These are phyloP conservation scores for Yponomeuta sedellus DNA, from an alignment of 2,888 invertebrate genomes.

Conservation along the genomic window DNA sequence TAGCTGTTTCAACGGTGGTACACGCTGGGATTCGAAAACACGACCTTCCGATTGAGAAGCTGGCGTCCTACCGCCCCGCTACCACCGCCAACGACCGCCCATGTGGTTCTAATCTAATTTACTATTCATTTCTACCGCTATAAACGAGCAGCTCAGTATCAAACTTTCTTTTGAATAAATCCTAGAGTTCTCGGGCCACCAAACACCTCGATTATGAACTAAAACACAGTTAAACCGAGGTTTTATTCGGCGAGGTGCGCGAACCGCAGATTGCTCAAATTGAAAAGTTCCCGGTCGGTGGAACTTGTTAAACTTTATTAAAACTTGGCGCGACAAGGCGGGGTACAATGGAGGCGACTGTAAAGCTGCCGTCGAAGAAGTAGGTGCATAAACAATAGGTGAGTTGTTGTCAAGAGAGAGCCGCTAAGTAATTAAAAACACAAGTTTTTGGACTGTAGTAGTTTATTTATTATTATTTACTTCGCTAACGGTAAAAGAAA, in stretches of 20 bases:
- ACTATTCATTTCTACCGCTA: too few species aligned
- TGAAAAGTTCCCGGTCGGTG: conserved; percentile 28
- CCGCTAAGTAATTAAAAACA: neutral
- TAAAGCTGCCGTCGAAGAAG: neutral
- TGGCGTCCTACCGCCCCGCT: too few species aligned
- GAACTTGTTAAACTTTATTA: conserved; percentile 31
- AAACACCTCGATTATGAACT: conserved; percentile 11
- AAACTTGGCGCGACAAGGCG: conserved; percentile 27
- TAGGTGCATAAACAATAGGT: conserved; percentile 1
- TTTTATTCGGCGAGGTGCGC: conserved; percentile 4
- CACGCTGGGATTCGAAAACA: too few species aligned
- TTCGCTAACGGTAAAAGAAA: too few species aligned
- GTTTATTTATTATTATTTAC: too few species aligned
- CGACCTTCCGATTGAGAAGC: too few species aligned
- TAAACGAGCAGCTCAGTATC: too few species aligned
- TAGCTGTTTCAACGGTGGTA: too few species aligned
- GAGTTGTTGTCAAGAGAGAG: neutral
- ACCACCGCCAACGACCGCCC: too few species aligned
- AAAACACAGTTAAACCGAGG: conserved; percentile 6
- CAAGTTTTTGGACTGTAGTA: too few species aligned
- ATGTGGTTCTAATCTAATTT: too few species aligned
- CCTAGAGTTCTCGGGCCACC: neutral
- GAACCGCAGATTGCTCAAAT: conserved; percentile 27
- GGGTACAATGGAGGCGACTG: conserved; percentile 14
- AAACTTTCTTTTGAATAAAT: neutral